These are phyloP conservation scores for Hylyphantes graminicola DNA, from an alignment of 1,140 invertebrate species.

Conservation along the genomic window DNA sequence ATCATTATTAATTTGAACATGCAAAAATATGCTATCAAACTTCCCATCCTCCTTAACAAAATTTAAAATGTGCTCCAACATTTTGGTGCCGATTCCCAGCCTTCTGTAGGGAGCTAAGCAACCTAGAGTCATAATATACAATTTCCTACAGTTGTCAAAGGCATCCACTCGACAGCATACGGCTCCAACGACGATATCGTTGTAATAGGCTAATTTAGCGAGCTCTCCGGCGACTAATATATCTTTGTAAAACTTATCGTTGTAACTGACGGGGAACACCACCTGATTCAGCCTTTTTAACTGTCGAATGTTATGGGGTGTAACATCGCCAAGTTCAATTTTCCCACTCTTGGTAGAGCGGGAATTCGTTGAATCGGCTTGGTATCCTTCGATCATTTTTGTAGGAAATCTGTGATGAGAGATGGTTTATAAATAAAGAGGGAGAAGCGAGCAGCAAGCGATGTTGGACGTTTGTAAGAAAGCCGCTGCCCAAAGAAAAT, in stretches of 20 bases:
- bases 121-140: conserved; percentile 99
- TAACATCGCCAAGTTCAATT: conserved; percentile 98
- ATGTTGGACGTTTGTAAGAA: too few relatives aligned
- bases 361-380: conserved; percentile 16
- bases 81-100: conserved; percentile 93
- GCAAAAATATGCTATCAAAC: conserved; percentile 98
- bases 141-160: conserved; percentile 83
- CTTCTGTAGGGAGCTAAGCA: conserved; percentile 96
- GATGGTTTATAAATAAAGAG: too few relatives aligned
- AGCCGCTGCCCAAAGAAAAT: too few relatives aligned
- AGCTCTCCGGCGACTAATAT: conserved; percentile 97
- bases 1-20: conserved; percentile 99
- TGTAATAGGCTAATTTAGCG: conserved; percentile 98
- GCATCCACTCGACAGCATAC: conserved; percentile 98
- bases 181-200: conserved; percentile 98
- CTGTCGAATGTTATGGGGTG: conserved; percentile 97
- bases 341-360: conserved; percentile 51
- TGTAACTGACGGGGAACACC: conserved; percentile 99
- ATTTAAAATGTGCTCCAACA: conserved; percentile 97
- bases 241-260: conserved; percentile 99
- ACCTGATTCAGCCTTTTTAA: conserved; percentile 96
- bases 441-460: too few relatives aligned
- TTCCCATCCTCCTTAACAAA: conserved; percentile 95
- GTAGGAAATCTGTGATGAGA: not conserved
- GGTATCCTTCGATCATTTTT: conserved; percentile 51